Conservation (phyloP, 2,797 vertebrate species). For the Enoplosus armatus region DNA sequence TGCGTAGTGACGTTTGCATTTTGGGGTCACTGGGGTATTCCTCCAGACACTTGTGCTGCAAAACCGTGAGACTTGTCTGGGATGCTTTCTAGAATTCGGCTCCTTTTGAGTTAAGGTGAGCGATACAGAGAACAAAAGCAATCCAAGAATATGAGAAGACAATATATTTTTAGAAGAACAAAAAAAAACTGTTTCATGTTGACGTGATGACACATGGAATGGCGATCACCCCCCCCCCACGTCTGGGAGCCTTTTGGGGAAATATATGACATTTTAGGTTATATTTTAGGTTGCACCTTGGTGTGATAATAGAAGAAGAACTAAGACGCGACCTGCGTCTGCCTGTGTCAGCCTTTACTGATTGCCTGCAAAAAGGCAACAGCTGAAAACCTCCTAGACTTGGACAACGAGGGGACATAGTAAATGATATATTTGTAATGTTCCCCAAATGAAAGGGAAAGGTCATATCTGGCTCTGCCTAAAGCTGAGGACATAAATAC, state of each 20-base stretch:
- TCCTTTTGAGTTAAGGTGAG: not conserved
- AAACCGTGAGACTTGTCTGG: not conserved
- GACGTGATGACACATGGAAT: not conserved
- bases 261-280: not conserved
- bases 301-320: not conserved
- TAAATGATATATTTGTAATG: not conserved
- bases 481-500: not conserved
- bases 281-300: not conserved
- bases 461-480: slow-evolving; percentile 2
- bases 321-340: not conserved
- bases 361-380: not conserved
- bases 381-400: not conserved
- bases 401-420: not conserved
- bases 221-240: no score
- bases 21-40: no score
- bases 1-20: not conserved
- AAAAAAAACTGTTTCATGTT: not conserved
- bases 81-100: not conserved
- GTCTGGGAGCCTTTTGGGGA: no score
- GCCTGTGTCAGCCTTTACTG: not conserved
- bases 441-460: no score
- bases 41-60: not conserved
- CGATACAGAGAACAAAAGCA: not conserved
- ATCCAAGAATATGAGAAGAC: not conserved
- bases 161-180: not conserved